Percentiles rank a stretch among this genome's conserved stretches.
Evolutionary conservation across 2,888 invertebrate species (phyloP).

Genomic region (Tetranychus truncatus): DNA sequence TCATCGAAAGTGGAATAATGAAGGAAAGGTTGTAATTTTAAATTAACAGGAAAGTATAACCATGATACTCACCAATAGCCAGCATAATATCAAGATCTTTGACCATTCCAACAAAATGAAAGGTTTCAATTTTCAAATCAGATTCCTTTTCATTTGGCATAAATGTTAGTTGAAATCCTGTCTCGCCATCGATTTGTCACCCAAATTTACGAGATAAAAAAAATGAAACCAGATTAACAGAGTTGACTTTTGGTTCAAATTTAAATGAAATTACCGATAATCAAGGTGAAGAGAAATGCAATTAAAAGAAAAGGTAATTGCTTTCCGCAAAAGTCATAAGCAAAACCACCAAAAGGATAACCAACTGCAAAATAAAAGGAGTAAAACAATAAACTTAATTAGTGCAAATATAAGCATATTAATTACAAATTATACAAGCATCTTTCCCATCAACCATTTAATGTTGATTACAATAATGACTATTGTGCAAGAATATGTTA

Average conservation of each 20-base stretch:
- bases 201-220: too few species aligned
- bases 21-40: neutral
- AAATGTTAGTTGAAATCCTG: neutral
- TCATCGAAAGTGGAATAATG: neutral
- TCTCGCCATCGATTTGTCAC: too few species aligned
- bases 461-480: too few species aligned
- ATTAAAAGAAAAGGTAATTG: constrained; percentile 53
- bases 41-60: neutral
- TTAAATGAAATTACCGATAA: constrained; percentile 14
- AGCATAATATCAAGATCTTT: constrained; percentile 23
- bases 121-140: neutral
- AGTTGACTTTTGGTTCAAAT: constrained; percentile 3
- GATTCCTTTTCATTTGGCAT: neutral
- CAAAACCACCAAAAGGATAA: constrained; percentile 58
- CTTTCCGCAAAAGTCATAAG: constrained; percentile 56
- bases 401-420: too few species aligned
- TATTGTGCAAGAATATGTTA: too few species aligned
- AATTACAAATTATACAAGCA: too few species aligned
- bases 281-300: constrained; percentile 40
- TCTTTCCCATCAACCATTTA: too few species aligned
- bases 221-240: neutral
- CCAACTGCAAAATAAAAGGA: constrained; percentile 39
- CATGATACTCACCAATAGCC: constrained; percentile 20
- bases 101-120: constrained; percentile 15
- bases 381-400: neutral